Percentiles rank a stretch among this genome's conserved stretches.
These are phyloP conservation scores for Lathamus discolor DNA, from an alignment of 2,113 vertebrate species.

Conservation along the genomic window DNA sequence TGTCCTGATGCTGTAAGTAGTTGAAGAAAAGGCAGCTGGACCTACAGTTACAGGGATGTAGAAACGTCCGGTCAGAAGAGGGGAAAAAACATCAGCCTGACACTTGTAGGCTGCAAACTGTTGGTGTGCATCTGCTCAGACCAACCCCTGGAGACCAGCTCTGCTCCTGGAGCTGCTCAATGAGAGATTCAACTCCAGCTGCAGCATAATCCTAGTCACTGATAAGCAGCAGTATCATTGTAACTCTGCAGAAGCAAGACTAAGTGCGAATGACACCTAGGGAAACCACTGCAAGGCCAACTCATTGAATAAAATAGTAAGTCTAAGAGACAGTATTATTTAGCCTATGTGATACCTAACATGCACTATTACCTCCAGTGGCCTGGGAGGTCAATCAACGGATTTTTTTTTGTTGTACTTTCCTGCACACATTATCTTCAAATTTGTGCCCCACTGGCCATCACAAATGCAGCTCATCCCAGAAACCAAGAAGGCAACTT, in stretches of 20 bases:
- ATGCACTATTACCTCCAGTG: background rate
- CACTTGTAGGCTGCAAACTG: background rate
- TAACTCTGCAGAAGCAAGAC: background rate
- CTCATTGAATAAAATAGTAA: background rate
- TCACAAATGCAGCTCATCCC: background rate
- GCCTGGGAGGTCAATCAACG: background rate
- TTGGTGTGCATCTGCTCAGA: background rate
- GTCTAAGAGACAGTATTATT: background rate
- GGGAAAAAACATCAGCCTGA: background rate
- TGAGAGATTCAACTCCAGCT: background rate
- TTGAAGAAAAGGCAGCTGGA: background rate
- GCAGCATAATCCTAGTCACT: background rate
- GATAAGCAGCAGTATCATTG: background rate
- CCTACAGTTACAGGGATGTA: background rate
- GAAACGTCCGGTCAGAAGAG: background rate
- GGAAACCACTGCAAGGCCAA: background rate
- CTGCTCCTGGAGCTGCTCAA: background rate
- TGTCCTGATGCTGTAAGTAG: background rate
- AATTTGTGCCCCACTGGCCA: background rate
- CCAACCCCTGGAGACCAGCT: background rate
- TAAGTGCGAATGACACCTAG: background rate
- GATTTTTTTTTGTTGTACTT: background rate
- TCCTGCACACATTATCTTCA: background rate
- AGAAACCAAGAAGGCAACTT: background rate
- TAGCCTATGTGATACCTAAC: background rate